Conservation (phyloP, 2,797 vertebrate species). For the Adrianichthys oophorus region DNA sequence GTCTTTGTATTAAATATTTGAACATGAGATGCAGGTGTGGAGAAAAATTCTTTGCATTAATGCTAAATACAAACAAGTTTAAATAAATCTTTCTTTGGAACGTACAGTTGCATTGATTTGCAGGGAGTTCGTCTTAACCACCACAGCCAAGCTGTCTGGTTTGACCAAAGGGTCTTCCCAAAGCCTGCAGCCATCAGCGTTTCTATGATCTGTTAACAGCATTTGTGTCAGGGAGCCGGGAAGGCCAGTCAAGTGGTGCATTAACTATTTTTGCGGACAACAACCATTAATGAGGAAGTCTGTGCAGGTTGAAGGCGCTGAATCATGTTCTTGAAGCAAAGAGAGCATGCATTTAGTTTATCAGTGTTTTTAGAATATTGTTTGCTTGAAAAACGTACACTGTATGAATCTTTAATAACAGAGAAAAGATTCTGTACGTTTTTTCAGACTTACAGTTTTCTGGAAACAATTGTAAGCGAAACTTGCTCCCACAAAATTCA, state of each 20-base stretch:
- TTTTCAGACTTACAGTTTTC: no score
- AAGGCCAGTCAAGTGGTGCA: constrained; percentile 15
- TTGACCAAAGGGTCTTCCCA: constrained; percentile 36
- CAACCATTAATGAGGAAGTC: constrained; percentile 9
- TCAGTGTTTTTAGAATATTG: no score
- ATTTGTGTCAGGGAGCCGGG: background rate
- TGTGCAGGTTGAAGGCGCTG: no score
- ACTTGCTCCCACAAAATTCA: no score
- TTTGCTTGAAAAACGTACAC: no score
- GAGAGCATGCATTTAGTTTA: no score
- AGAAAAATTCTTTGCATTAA: background rate
- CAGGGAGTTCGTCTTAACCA: constrained; percentile 19
- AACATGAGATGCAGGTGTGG: background rate
- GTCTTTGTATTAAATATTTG: background rate
- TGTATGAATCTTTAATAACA: no score
- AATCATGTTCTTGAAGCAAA: no score
- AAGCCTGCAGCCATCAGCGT: constrained; percentile 49
- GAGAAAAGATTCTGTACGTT: no score
- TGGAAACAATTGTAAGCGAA: no score
- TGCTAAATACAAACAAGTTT: background rate
- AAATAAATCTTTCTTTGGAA: background rate
- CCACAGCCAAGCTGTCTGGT: constrained; percentile 21
- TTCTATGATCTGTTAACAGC: constrained; percentile 32
- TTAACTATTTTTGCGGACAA: constrained; percentile 24
- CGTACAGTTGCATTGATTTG: background rate